These are phyloP conservation scores for Podocnemis expansa DNA, from an alignment of 2,113 vertebrate species.

Conservation along the genomic window DNA sequence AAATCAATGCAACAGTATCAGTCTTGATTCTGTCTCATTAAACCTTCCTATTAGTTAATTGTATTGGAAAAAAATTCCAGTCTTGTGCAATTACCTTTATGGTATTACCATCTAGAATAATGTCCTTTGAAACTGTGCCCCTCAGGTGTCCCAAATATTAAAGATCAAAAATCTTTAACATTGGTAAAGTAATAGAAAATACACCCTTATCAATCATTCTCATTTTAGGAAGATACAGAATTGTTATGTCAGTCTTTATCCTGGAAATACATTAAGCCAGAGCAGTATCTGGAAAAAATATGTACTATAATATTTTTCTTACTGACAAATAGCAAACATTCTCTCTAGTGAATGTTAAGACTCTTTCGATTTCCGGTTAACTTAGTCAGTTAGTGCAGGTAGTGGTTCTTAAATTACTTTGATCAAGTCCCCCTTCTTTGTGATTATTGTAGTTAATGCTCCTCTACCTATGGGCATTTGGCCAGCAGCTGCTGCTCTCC, in stretches of 20 bases:
- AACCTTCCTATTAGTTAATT: neutral
- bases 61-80: no score
- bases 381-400: neutral
- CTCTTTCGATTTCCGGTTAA: neutral
- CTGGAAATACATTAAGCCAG: neutral
- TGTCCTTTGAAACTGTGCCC: neutral
- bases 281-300: neutral
- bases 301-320: neutral
- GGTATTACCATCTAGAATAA: neutral
- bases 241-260: neutral
- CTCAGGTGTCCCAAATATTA: neutral
- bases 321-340: neutral
- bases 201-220: neutral
- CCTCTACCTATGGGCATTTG: no score
- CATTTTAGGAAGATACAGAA: neutral
- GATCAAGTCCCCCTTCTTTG: no score
- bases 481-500: no score
- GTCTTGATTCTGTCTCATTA: slow-evolving; percentile 10
- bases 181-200: neutral
- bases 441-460: no score
- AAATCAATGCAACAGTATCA: neutral
- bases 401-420: neutral
- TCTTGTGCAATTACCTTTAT: no score
- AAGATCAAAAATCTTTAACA: neutral
- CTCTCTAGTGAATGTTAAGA: neutral